Conservation (phyloP, 2,797 vertebrate species). For the Dermochelys coriacea region DNA sequence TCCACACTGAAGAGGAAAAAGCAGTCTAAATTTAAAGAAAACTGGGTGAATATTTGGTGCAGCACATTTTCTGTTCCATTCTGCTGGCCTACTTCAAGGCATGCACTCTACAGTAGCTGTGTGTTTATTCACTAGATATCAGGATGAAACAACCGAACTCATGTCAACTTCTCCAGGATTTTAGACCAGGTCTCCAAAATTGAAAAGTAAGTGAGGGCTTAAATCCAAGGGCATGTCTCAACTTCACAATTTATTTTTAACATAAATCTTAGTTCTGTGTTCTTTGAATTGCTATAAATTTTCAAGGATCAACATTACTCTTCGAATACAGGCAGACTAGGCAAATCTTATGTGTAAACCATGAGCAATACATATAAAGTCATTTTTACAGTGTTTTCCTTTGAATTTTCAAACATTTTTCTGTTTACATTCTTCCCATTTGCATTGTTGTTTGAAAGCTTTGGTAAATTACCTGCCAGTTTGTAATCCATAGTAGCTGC, state of each 20-base stretch:
- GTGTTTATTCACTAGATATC: slow-evolving; percentile 7
- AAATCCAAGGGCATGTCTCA: slow-evolving; percentile 34
- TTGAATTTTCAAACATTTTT: not conserved
- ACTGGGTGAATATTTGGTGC: not conserved
- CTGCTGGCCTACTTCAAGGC: not conserved
- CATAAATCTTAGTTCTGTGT: slow-evolving; percentile 28
- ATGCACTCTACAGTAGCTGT: not conserved
- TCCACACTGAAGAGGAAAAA: not conserved
- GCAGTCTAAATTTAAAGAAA: not conserved
- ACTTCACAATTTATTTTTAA: slow-evolving; percentile 57
- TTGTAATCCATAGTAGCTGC: slow-evolving; percentile 58
- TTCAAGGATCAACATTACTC: slow-evolving; percentile 48
- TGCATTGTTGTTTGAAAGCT: slow-evolving; percentile 54
- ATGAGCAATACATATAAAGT: not conserved
- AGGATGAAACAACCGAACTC: not conserved
- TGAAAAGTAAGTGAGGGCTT: not conserved
- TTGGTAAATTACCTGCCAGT: slow-evolving; percentile 38
- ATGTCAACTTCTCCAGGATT: not conserved
- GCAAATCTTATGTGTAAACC: slow-evolving; percentile 1
- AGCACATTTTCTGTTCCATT: not conserved
- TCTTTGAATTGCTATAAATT: slow-evolving; percentile 53
- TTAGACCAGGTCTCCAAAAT: not conserved
- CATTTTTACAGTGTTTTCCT: slow-evolving; percentile 21
- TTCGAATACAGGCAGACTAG: slow-evolving; percentile 3
- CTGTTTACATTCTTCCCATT: slow-evolving; percentile 29